Evolutionary conservation across 2,888 invertebrate species (phyloP).

Genomic region (Acleris emargana): DNA sequence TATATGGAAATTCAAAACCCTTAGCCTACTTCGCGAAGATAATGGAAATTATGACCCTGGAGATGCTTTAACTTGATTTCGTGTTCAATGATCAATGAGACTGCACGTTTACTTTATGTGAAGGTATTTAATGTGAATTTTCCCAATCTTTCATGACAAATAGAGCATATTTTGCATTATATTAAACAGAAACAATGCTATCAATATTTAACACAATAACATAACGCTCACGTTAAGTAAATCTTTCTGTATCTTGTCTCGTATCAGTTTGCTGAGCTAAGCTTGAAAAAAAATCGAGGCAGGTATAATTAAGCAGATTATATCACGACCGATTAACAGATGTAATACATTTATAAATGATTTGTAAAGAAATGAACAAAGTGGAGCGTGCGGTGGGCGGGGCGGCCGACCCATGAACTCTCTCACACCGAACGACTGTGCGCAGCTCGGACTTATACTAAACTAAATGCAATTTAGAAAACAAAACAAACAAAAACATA

Average conservation of each 20-base stretch:
- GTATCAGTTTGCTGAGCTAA: no score
- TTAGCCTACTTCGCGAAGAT: slow-evolving; percentile 30
- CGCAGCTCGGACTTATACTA: slow-evolving; percentile 18
- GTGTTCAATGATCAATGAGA: slow-evolving; percentile 4
- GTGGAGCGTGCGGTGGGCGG: slow-evolving; percentile 67
- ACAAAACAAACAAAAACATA: slow-evolving; percentile 6
- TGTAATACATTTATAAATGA: slow-evolving; percentile 31
- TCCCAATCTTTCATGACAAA: no score
- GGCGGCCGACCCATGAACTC: slow-evolving; percentile 64
- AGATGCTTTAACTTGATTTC: slow-evolving; percentile 7
- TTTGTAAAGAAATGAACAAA: slow-evolving; percentile 54
- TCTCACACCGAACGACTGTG: slow-evolving; percentile 47
- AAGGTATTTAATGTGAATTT: no score
- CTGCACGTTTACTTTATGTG: neutral
- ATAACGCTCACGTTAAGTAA: neutral
- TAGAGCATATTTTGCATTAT: no score
- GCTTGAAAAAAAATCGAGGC: no score
- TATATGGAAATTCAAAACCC: slow-evolving; percentile 41
- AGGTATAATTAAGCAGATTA: neutral
- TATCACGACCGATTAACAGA: slow-evolving; percentile 25
- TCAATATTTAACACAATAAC: neutral
- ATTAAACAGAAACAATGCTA: no score
- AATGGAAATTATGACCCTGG: slow-evolving; percentile 12
- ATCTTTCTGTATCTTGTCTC: no score
- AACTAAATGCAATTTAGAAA: slow-evolving; percentile 11